Evolutionary conservation across 2,113 vertebrate species (phyloP).

Genomic region (Hippocampus comes): DNA sequence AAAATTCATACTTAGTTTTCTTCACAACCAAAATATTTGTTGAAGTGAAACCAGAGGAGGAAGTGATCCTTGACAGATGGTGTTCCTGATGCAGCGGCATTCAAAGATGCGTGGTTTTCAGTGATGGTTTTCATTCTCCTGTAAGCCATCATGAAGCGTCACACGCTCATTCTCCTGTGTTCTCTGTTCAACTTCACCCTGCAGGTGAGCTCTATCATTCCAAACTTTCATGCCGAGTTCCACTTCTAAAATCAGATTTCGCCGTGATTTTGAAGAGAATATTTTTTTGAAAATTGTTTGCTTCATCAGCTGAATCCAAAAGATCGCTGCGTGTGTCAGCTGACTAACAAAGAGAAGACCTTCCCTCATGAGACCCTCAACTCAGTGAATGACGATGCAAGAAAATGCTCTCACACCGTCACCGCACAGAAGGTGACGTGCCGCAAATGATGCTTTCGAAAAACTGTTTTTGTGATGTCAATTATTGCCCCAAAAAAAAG

Average conservation of each 20-base stretch:
- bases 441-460: not conserved
- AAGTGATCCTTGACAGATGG: constrained; percentile 1
- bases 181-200: constrained; percentile 33
- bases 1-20: not conserved
- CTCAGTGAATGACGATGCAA: constrained; percentile 11
- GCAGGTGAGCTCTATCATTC: constrained; percentile 52
- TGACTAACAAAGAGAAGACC: constrained; percentile 30
- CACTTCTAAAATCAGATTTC: not conserved
- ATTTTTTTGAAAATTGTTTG: not conserved
- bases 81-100: not conserved
- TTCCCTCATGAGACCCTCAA: constrained; percentile 61
- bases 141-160: constrained; percentile 39
- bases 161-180: constrained; percentile 14
- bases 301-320: constrained; percentile 8
- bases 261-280: not conserved
- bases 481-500: no score
- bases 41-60: constrained; percentile 24
- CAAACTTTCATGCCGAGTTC: not conserved
- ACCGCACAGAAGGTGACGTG: constrained; percentile 53
- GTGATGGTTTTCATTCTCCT: not conserved
- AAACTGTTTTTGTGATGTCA: not conserved
- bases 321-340: constrained; percentile 61
- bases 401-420: constrained; percentile 50
- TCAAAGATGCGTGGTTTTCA: not conserved
- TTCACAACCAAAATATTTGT: not conserved